phyloP scores from a whole-genome alignment of 2,797 vertebrate genomes.

The Danio choprae region DNA sequence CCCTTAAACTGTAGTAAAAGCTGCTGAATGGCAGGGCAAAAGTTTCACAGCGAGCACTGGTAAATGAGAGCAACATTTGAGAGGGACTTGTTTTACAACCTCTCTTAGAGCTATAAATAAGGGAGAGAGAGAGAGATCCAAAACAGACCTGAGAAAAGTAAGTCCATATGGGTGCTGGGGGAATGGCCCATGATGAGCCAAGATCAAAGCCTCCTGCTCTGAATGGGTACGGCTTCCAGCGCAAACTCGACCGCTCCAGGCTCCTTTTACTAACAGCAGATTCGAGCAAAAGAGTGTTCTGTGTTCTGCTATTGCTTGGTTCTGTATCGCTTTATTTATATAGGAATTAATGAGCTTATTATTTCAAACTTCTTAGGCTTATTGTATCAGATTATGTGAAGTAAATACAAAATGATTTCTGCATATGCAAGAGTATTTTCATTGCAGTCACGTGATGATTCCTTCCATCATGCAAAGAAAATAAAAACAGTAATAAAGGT shows the following conservation, averaged over 20 bases:
- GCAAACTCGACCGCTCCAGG: conserved; percentile 30
- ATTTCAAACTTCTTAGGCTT: not conserved
- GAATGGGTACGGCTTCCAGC: conserved; percentile 31
- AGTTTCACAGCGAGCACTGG: conserved; percentile 49
- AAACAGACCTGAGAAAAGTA: conserved; percentile 65
- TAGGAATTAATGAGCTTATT: not conserved
- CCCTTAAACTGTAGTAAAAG: conserved; percentile 28
- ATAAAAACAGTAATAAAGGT: too few relatives aligned
- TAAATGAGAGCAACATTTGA: conserved; percentile 48
- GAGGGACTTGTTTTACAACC: conserved; percentile 67
- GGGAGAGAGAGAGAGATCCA: conserved; percentile 57
- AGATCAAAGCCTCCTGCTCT: conserved; percentile 60
- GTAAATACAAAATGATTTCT: too few relatives aligned
- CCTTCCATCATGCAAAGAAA: too few relatives aligned
- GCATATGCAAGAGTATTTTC: too few relatives aligned
- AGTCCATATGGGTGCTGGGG: conserved; percentile 67
- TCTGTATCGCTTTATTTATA: not conserved
- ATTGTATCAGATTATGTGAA: too few relatives aligned
- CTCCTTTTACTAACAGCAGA: conserved; percentile 33
- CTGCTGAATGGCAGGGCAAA: conserved; percentile 37
- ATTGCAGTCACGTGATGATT: too few relatives aligned
- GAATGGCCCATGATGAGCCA: conserved; percentile 56
- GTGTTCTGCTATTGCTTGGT: conserved; percentile 20
- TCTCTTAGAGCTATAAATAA: conserved; percentile 66
- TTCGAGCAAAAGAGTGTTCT: conserved; percentile 7